Conservation (phyloP, 2,888 invertebrate species). For the Hydraecia micacea region DNA sequence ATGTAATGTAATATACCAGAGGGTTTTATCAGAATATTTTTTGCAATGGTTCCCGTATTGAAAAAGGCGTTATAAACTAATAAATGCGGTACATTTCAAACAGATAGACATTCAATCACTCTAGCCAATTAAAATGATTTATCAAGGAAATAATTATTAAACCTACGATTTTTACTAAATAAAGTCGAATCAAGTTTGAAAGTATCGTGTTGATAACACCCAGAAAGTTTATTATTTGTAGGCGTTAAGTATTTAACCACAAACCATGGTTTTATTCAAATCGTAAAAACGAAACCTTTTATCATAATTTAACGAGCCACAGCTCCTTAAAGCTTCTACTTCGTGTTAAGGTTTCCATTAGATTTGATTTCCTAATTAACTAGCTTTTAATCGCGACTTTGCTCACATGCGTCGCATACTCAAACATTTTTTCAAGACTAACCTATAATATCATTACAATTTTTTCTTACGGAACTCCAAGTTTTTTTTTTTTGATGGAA, state of each 20-base stretch:
- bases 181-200: not conserved
- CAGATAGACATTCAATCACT: not conserved
- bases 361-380: constrained; percentile 79
- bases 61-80: not conserved
- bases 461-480: constrained; percentile 9
- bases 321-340: constrained; percentile 83
- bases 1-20: constrained; percentile 38
- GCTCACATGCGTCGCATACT: not conserved
- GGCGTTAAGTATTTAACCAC: constrained; percentile 79
- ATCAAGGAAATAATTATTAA: too few species aligned
- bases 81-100: not conserved
- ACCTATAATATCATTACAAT: not conserved
- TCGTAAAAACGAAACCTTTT: constrained; percentile 86
- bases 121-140: too few species aligned
- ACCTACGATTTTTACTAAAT: too few species aligned
- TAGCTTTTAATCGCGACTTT: constrained; percentile 60
- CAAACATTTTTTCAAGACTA: not conserved
- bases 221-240: constrained; percentile 70
- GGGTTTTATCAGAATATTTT: not conserved
- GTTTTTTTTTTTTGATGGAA: not conserved
- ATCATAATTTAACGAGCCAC: constrained; percentile 85
- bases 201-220: constrained; percentile 53
- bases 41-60: not conserved
- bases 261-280: constrained; percentile 81
- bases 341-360: constrained; percentile 80